phyloP scores from a whole-genome alignment of 2,113 vertebrate species.

The Arvicanthis niloticus region DNA sequence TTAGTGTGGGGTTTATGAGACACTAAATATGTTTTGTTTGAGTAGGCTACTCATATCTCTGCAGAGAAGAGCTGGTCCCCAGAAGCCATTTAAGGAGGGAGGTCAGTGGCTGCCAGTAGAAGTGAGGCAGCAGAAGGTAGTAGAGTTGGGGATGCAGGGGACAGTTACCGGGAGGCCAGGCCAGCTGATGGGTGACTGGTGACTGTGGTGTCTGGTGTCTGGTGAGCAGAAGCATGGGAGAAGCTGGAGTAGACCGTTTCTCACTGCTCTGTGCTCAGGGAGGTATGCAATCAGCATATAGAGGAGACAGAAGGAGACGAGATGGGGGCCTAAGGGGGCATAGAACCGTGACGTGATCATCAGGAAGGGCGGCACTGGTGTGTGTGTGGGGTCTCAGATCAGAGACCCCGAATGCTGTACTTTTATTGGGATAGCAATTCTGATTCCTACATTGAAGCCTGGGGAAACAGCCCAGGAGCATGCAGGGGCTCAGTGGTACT shows the following conservation, averaged over 20 bases:
- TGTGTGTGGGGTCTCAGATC: neutral
- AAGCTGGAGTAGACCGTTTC: neutral
- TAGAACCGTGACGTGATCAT: too few species aligned
- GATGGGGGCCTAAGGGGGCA: neutral
- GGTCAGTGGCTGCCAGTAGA: neutral
- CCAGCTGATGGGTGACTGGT: neutral
- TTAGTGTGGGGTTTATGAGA: neutral
- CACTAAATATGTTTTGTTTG: neutral
- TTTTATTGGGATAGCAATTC: fast-evolving
- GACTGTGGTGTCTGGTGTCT: fast-evolving
- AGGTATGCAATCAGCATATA: fast-evolving
- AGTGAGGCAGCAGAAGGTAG: fast-evolving
- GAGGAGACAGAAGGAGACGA: neutral
- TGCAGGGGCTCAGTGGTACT: fast-evolving
- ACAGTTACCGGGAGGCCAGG: neutral
- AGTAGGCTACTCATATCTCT: fast-evolving
- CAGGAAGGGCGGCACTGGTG: neutral
- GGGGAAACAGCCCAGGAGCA: neutral
- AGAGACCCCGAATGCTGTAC: neutral
- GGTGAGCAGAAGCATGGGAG: neutral
- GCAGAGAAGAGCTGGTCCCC: neutral
- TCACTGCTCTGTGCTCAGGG: fast-evolving
- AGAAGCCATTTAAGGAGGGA: neutral
- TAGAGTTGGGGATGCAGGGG: neutral
- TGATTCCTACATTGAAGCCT: fast-evolving